phyloP scores from a whole-genome alignment of 1,140 invertebrate species.

The Anastrepha obliqua region DNA sequence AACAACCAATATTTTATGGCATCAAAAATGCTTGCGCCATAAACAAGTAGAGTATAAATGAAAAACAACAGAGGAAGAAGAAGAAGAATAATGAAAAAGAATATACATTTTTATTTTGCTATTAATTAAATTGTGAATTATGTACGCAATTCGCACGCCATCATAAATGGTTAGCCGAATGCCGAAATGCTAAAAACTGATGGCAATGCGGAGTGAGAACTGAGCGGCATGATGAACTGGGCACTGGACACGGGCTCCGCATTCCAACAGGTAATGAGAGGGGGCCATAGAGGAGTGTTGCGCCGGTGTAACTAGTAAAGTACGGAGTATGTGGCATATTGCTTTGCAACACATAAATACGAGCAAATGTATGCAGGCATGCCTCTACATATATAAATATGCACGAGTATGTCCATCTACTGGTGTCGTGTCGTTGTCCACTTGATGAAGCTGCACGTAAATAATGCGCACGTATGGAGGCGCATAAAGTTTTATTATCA shows the following conservation, averaged over 20 bases:
- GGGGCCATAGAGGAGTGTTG: not conserved
- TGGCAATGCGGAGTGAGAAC: not conserved
- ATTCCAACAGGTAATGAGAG: not conserved
- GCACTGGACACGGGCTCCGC: not conserved
- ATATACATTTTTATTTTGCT: conserved; percentile 62
- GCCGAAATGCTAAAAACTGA: not conserved
- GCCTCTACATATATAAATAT: not conserved
- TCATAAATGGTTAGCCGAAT: conserved; percentile 47
- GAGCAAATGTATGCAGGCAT: not conserved
- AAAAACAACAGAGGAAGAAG: not conserved
- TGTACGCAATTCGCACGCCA: conserved; percentile 65
- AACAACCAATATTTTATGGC: conserved; percentile 31
- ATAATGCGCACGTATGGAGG: conserved; percentile 40
- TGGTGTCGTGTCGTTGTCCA: conserved; percentile 6
- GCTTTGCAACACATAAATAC: conserved; percentile 4
- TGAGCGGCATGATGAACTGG: not conserved
- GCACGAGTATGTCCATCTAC: too few relatives aligned
- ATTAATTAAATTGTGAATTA: conserved; percentile 74
- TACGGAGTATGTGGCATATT: not conserved
- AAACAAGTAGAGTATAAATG: conserved; percentile 15
- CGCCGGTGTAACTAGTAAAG: not conserved
- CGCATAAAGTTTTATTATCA: conserved; percentile 56
- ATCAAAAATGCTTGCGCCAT: conserved; percentile 52
- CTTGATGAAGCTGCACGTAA: conserved; percentile 28
- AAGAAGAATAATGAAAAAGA: not conserved